phyloP scores from a whole-genome alignment of 2,888 invertebrate genomes.

The Drosophila lacicola region DNA sequence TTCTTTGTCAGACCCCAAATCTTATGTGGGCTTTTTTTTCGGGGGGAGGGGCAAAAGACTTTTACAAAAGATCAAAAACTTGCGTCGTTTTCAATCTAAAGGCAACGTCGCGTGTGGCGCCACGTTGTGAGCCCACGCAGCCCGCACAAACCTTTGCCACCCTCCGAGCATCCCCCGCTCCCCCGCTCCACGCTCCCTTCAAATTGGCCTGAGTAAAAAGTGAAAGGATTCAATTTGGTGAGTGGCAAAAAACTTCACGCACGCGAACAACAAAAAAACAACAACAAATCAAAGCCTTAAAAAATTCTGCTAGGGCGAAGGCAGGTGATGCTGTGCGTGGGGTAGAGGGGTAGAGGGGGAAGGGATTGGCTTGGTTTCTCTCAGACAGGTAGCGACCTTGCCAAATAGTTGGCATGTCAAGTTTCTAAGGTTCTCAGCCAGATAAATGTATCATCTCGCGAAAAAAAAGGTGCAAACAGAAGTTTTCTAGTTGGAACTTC shows the following conservation, averaged over 20 bases:
- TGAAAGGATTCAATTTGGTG: constrained; percentile 75
- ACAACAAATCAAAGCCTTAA: constrained; percentile 73
- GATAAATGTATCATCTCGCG: not conserved
- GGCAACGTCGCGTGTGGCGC: constrained; percentile 34
- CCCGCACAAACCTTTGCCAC: too few relatives aligned
- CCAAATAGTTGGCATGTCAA: constrained; percentile 46
- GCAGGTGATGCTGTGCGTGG: too few relatives aligned
- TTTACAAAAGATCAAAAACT: constrained; percentile 69
- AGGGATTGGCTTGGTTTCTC: too few relatives aligned
- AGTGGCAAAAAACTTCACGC: constrained; percentile 40
- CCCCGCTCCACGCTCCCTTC: not conserved
- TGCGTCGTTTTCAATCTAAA: constrained; percentile 59
- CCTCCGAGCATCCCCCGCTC: too few relatives aligned
- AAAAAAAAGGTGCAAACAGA: too few relatives aligned
- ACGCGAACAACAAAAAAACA: constrained; percentile 50
- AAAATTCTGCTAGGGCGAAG: constrained; percentile 10
- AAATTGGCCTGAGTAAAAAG: constrained; percentile 38
- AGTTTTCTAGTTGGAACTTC: too few relatives aligned
- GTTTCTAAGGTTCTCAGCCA: not conserved
- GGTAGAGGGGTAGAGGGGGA: not conserved
- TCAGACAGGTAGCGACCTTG: constrained; percentile 27
- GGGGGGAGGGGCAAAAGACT: constrained; percentile 47
- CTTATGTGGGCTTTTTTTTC: constrained; percentile 20
- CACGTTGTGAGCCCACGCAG: constrained; percentile 7
- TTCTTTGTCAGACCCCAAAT: constrained; percentile 10